Conservation (phyloP, 1,140 invertebrate genomes). For the Ladona fulva region DNA sequence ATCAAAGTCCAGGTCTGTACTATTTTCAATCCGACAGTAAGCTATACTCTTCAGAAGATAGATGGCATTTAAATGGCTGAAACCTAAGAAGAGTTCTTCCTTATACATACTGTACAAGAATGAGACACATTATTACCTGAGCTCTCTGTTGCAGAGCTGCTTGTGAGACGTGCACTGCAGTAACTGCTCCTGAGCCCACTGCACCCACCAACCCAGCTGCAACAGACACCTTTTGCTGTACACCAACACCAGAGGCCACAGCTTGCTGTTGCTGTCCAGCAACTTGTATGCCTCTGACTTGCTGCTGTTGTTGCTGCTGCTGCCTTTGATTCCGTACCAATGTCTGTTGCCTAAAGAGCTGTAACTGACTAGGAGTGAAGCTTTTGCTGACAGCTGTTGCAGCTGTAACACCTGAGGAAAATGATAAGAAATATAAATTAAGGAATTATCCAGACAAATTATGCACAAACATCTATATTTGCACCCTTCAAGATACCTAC, state of each 20-base stretch:
- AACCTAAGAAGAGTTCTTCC: too few relatives aligned
- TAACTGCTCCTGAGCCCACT: constrained; percentile 21
- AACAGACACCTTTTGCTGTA: constrained; percentile 24
- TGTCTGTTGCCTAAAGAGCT: constrained; percentile 41
- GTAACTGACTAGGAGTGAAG: constrained; percentile 43
- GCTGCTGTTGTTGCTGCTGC: constrained; percentile 27
- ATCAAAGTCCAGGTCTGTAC: too few relatives aligned
- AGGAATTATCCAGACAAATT: too few relatives aligned
- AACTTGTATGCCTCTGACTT: constrained; percentile 28
- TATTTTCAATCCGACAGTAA: too few relatives aligned
- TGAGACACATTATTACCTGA: constrained; percentile 23
- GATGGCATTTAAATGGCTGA: too few relatives aligned
- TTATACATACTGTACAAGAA: too few relatives aligned
- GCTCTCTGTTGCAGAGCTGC: constrained; percentile 26
- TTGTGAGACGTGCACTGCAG: constrained; percentile 29
- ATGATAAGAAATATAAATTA: not conserved
- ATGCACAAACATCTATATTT: too few relatives aligned
- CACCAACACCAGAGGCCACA: constrained; percentile 21
- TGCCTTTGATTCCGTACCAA: constrained; percentile 35
- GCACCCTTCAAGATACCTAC: too few relatives aligned
- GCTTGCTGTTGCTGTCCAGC: constrained; percentile 16
- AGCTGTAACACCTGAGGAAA: not conserved
- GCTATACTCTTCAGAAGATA: too few relatives aligned
- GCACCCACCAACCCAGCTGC: constrained; percentile 12
- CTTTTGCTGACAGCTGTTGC: constrained; percentile 37